Conservation (phyloP, 2,888 invertebrate species). For the Eupelmus urozonus region DNA sequence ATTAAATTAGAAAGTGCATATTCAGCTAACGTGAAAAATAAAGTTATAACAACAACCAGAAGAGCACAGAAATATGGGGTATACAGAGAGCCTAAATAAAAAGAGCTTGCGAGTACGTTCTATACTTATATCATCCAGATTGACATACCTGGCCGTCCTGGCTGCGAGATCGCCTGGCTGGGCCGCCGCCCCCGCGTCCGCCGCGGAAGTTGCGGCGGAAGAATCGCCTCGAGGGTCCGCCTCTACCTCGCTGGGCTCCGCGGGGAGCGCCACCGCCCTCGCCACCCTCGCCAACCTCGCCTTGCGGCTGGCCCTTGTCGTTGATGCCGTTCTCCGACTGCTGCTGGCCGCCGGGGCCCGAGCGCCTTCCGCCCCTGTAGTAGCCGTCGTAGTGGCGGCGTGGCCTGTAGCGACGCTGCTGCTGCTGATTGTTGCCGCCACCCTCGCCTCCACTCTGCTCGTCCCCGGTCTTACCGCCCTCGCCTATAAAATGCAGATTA, state of each 20-base stretch:
- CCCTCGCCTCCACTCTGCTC: conserved; percentile 75
- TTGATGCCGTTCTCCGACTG: conserved; percentile 75
- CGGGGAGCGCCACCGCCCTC: conserved; percentile 69
- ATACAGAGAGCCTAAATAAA: no score
- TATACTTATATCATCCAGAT: background rate
- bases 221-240: conserved; percentile 81
- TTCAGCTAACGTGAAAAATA: background rate
- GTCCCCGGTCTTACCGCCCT: conserved; percentile 76
- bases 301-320: conserved; percentile 67
- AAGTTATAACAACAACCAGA: background rate
- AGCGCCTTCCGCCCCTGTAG: conserved; percentile 77
- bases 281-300: conserved; percentile 73
- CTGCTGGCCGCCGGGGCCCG: conserved; percentile 71
- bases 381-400: conserved; percentile 77
- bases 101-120: background rate
- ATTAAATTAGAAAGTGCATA: conserved; percentile 3
- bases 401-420: conserved; percentile 78
- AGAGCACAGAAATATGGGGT: background rate
- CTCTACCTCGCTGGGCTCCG: conserved; percentile 76
- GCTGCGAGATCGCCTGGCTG: conserved; percentile 78
- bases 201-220: conserved; percentile 88
- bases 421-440: conserved; percentile 66
- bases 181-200: conserved; percentile 81
- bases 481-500: no score
- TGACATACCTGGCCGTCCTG: conserved; percentile 77